These are phyloP conservation scores for Acronicta psi DNA, from an alignment of 2,888 invertebrate genomes.

Conservation along the genomic window DNA sequence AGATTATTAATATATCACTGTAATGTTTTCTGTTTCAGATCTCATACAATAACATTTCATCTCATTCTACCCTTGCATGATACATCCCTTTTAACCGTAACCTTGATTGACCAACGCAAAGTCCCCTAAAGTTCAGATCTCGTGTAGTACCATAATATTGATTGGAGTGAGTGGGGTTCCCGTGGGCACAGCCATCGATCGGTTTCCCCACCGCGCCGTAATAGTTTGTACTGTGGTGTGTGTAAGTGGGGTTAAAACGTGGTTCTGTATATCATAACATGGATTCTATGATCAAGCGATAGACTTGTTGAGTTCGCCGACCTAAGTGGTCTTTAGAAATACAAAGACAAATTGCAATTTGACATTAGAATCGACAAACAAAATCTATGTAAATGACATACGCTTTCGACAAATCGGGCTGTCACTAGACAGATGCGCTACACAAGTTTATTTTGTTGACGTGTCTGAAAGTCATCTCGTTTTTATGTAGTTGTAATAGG, in stretches of 20 bases:
- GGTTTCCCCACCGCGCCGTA: constrained; percentile 16
- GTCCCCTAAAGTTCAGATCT: constrained; percentile 28
- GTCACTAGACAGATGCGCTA: too few species aligned
- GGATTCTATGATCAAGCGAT: neutral
- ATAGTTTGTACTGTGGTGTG: constrained; percentile 13
- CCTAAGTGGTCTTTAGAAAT: too few species aligned
- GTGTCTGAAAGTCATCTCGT: too few species aligned
- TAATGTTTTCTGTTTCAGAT: too few species aligned
- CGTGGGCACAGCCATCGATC: constrained; percentile 54
- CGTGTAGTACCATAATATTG: constrained; percentile 43
- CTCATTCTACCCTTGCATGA: neutral
- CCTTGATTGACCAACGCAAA: constrained; percentile 28
- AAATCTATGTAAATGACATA: too few species aligned
- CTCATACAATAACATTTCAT: neutral
- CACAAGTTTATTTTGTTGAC: too few species aligned
- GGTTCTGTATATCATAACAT: constrained; percentile 11
- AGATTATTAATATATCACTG: too few species aligned
- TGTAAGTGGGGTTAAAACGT: constrained; percentile 7
- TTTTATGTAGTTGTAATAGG: too few species aligned
- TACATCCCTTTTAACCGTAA: constrained; percentile 18
- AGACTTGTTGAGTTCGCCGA: too few species aligned
- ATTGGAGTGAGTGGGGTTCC: constrained; percentile 47
- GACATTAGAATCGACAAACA: too few species aligned
- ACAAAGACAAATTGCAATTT: too few species aligned
- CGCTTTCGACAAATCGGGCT: too few species aligned